Evolutionary conservation across 23 tunicate genomes (phyloP), one percentile per base, ranked within the genome.

Genomic region (Halocynthia aurantium): DNA sequence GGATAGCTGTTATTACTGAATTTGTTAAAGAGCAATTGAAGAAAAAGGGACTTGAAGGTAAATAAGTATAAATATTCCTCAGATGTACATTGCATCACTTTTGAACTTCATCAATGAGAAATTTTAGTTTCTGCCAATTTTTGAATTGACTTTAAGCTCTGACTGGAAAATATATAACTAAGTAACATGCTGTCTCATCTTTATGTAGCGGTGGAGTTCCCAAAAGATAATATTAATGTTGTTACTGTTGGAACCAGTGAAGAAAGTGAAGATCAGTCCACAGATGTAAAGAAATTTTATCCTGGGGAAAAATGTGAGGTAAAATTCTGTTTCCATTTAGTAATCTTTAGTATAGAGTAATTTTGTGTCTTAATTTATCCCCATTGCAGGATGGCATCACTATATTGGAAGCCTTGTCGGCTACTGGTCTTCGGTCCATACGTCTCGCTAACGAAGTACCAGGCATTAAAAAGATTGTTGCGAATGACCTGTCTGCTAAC

Each of bases 341-440:
- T 69, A 53, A 69, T 15, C 51, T 69, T 31, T 31, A n/a, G 64
- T 15, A 60, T 1, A 60, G 17, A 0, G n/a, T 17, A 17, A 60
- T 60, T 17, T 15, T 15, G 64, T 19, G 12, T 17, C 1, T 20
- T 67, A 15, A 15, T 10, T 19, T 70, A 53, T 54, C 80, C 5
- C 5, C 57, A 10, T 60, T 58, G 8, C 13, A 86, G 88, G 82
- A 82, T 31, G 94, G 94, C 11, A 62, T 94, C 49, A 81, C 87
- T n/a, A 78, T 88, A 8, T 72, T 94, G 22, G 99, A 94, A 84
- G 99, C 99, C 55, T 52, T 94, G 4, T 89, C 99, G 15, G 99
- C 99, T n/a, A 75, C 91, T 51, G 99, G 99, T 15, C 64, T 94
- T 18, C 77, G 99, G 44, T 94, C 99, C 13, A 62, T 88, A 12